Conservation (phyloP, 2,888 invertebrate genomes). For the Lymantria dispar region DNA sequence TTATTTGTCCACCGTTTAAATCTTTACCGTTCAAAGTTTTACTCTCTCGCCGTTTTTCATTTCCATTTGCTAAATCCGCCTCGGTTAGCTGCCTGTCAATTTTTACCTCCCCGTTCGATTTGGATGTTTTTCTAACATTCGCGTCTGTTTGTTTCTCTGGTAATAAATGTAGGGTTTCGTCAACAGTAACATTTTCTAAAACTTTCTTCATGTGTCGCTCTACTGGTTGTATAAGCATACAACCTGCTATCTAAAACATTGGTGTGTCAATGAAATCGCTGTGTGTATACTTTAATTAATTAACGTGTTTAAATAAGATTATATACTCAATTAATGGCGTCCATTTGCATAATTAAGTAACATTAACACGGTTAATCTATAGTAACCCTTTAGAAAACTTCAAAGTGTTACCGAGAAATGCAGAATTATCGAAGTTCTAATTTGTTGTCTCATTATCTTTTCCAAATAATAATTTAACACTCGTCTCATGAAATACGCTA, state of each 20-base stretch:
- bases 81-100: slow-evolving; percentile 32
- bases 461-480: no score
- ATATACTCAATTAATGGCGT: no score
- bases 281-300: no score
- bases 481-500: no score
- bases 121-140: slow-evolving; percentile 50
- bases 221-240: slow-evolving; percentile 82
- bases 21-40: slow-evolving; percentile 51
- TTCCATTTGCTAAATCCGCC: slow-evolving; percentile 29
- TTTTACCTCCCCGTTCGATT: slow-evolving; percentile 38
- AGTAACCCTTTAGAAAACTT: no score
- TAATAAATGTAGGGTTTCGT: slow-evolving; percentile 62
- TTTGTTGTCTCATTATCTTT: no score
- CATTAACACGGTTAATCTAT: no score
- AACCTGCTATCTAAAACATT: slow-evolving; percentile 77
- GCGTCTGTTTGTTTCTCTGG: slow-evolving; percentile 54
- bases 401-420: no score
- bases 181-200: slow-evolving; percentile 58
- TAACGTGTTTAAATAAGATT: no score
- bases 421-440: no score
- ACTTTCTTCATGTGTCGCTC: slow-evolving; percentile 77
- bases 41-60: slow-evolving; percentile 28
- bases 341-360: no score
- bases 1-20: slow-evolving; percentile 35
- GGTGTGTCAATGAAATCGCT: no score